Conservation (phyloP, 2,888 invertebrate genomes). For the Drosophila yooni region DNA sequence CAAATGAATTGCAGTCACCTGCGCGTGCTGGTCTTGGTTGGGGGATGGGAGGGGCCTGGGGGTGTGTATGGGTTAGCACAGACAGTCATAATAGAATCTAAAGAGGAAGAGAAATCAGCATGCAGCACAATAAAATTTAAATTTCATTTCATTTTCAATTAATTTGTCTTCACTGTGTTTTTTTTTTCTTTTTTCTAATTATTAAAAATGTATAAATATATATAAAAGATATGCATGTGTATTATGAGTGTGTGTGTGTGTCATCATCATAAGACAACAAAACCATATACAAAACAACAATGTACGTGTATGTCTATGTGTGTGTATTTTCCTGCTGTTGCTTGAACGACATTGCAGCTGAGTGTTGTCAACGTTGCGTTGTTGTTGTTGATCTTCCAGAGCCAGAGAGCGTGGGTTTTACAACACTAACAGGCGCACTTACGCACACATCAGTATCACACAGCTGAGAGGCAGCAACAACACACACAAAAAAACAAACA, state of each 20-base stretch:
- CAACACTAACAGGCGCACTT: constrained; percentile 25
- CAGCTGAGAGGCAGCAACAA: constrained; percentile 56
- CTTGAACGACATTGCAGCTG: constrained; percentile 62
- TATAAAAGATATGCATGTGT: constrained; percentile 8
- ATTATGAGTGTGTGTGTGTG: not conserved
- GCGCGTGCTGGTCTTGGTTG: constrained; percentile 23
- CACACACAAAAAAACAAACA: constrained; percentile 34
- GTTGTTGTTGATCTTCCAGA: constrained; percentile 68
- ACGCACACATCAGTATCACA: constrained; percentile 29
- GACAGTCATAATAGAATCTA: constrained; percentile 36
- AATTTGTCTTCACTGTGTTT: constrained; percentile 21
- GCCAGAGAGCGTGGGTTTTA: constrained; percentile 55
- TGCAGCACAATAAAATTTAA: constrained; percentile 24
- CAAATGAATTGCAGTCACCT: constrained; percentile 51
- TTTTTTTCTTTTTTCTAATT: constrained; percentile 5
- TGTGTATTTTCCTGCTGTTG: constrained; percentile 22
- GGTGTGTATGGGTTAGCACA: not conserved
- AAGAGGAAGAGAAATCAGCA: constrained; percentile 19
- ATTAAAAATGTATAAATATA: constrained; percentile 35
- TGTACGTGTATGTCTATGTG: not conserved
- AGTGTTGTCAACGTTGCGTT: constrained; percentile 55
- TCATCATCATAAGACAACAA: constrained; percentile 17
- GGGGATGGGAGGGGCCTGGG: not conserved
- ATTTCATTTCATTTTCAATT: constrained; percentile 48
- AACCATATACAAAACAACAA: constrained; percentile 13